phyloP scores from a whole-genome alignment of 1,140 invertebrate genomes.

The Episyrphus balteatus region DNA sequence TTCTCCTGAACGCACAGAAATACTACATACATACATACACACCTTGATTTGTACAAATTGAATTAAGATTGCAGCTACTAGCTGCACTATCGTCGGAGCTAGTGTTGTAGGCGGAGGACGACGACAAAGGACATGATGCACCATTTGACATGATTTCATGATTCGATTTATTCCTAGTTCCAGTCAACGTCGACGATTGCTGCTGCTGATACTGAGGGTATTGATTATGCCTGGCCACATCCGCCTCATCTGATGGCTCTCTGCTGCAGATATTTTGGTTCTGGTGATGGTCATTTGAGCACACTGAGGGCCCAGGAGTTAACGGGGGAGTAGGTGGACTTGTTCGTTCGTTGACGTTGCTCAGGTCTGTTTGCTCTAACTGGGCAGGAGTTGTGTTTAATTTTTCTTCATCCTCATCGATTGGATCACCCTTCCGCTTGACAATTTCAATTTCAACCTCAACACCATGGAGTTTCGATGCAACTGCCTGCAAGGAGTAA shows the following conservation, averaged over 20 bases:
- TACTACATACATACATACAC: too few relatives aligned
- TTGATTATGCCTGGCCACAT: conserved; percentile 8
- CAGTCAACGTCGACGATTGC: not conserved
- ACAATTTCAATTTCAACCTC: conserved; percentile 84
- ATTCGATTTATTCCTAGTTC: not conserved
- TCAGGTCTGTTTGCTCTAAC: conserved; percentile 15
- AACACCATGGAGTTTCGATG: conserved; percentile 79
- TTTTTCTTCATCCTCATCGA: conserved; percentile 30
- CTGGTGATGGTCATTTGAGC: too few relatives aligned
- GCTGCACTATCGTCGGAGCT: too few relatives aligned
- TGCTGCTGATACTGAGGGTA: conserved; percentile 10
- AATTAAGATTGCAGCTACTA: too few relatives aligned
- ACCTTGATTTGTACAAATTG: too few relatives aligned
- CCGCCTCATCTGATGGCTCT: not conserved
- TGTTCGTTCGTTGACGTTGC: conserved; percentile 9
- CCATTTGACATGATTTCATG: conserved; percentile 2
- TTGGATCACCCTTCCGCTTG: conserved; percentile 65
- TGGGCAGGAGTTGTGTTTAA: conserved; percentile 1
- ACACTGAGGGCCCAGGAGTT: too few relatives aligned
- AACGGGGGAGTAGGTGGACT: not conserved
- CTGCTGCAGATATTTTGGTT: too few relatives aligned
- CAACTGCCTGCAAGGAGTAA: conserved; percentile 58
- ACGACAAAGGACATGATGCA: too few relatives aligned
- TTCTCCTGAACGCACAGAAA: too few relatives aligned
- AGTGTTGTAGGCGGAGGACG: too few relatives aligned